Evolutionary conservation across 2,113 vertebrate genomes (phyloP), one percentile per base, ranked within the genome.

Genomic region (Chamaetylas fuelleborni): DNA sequence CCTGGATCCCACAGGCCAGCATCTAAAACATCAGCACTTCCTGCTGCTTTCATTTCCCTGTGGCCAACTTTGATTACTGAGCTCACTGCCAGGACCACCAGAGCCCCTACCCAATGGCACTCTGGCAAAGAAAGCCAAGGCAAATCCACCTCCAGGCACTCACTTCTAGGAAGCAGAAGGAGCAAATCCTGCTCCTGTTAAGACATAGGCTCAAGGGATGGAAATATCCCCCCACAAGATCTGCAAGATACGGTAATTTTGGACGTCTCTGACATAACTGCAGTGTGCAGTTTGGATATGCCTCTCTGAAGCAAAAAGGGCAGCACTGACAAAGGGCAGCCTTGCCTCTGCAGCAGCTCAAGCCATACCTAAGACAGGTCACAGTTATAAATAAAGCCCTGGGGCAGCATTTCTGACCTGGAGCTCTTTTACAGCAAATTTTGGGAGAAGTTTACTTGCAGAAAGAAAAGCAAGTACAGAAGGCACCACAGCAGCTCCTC

Each of bases 41-140:
- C 45, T 11, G 18, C 8, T 20, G 14, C 18, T 4, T 38, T 16
- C n/a, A 36, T 73, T 42, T 58, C 47, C 19, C 17, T 34, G 0
- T 3, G 28, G 26, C 0, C 0, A n/a, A 10, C 16, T 53, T 3
- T 0, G 8, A 43, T 31, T 34, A 8, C 25, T 23, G 60, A 71
- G 16, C 16, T 26, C 31, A 31, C 60, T 38, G 26, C 3, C 69
- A 61, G 50, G 64, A n/a, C 54, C 23, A 11, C 8, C 43, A 43
- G 18, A 77, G 4, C 6, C 26, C 65, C 6, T 51, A 50, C 17
- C 29, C 33, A 12, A 0, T 6, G 28, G 24, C 26, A 71, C 26
- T n/a, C 33, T 11, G 34, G 64, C 0, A 1, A 88, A 88, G 77
- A 48, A 60, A 45, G 29, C 38, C 38, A 65, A 57, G 67, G 51